Evolutionary conservation across 2,888 invertebrate genomes (phyloP).

Genomic region (Unio pictorum): DNA sequence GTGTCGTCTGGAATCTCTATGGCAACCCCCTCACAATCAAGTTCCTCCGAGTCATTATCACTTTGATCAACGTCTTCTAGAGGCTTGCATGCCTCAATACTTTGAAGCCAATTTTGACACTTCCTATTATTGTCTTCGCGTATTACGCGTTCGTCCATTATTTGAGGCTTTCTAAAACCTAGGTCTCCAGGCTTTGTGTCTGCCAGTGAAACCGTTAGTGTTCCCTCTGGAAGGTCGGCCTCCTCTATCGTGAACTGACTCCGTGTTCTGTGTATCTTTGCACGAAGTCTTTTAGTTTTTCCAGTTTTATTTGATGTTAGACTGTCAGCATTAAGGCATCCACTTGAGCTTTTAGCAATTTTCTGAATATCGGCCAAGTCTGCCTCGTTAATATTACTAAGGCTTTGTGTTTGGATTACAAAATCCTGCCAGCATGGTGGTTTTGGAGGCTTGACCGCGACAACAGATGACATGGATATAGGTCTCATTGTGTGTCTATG

Average conservation of each 20-base stretch:
- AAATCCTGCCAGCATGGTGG: constrained; percentile 66
- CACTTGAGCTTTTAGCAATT: constrained; percentile 35
- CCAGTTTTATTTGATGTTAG: constrained; percentile 26
- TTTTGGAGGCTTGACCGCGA: constrained; percentile 54
- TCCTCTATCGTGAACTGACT: constrained; percentile 59
- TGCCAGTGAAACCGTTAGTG: constrained; percentile 53
- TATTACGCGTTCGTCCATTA: constrained; percentile 49
- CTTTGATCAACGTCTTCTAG: constrained; percentile 54
- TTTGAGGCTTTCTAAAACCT: constrained; percentile 34
- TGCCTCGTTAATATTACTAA: constrained; percentile 20
- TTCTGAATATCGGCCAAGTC: constrained; percentile 38
- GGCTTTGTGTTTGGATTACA: constrained; percentile 22
- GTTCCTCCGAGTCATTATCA: constrained; percentile 34
- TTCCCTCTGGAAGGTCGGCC: constrained; percentile 58
- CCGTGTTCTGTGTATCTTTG: constrained; percentile 61
- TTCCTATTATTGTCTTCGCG: constrained; percentile 60
- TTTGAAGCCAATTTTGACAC: constrained; percentile 63
- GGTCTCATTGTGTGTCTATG: constrained; percentile 32
- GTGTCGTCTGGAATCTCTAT: constrained; percentile 55
- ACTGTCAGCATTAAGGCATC: constrained; percentile 36
- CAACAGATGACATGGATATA: constrained; percentile 17
- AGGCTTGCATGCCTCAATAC: constrained; percentile 59
- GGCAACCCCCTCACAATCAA: constrained; percentile 46
- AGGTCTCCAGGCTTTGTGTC: constrained; percentile 60
- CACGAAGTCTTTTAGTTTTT: constrained; percentile 50